These are phyloP conservation scores for Tribolium freemani DNA, from an alignment of 2,888 invertebrate genomes.

Conservation along the genomic window DNA sequence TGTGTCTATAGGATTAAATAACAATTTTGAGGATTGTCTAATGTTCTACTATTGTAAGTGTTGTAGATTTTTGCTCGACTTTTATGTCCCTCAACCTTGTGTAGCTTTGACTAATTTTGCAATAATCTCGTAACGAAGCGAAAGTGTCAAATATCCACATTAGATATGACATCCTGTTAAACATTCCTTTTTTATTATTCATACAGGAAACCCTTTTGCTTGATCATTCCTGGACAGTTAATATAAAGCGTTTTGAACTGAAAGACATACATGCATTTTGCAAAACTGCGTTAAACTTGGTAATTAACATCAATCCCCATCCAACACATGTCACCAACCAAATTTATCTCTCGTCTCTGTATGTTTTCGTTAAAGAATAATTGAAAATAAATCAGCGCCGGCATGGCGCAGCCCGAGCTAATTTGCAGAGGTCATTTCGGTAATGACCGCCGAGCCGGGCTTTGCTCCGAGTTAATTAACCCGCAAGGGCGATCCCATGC, in stretches of 20 bases:
- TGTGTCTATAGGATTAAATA: no score
- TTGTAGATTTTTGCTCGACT: no score
- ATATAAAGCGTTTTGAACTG: not conserved
- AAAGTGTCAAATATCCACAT: not conserved
- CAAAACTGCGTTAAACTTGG: not conserved
- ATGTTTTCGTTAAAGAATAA: constrained; percentile 49
- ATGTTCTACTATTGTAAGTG: no score
- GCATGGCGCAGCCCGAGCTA: constrained; percentile 52
- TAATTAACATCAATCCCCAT: not conserved
- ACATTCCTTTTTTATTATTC: not conserved
- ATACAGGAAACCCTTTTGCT: not conserved
- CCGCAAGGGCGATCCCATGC: constrained; percentile 46
- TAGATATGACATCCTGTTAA: not conserved
- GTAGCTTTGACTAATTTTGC: not conserved
- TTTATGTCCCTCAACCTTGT: no score
- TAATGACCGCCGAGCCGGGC: constrained; percentile 58
- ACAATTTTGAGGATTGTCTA: no score
- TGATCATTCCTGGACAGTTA: not conserved
- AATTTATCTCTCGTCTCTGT: not conserved
- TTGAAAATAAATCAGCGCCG: constrained; percentile 59
- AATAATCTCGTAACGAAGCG: not conserved
- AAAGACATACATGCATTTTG: not conserved
- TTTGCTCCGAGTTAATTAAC: constrained; percentile 59
- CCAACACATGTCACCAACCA: not conserved
- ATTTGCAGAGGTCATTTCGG: constrained; percentile 60